phyloP scores from a whole-genome alignment of 2,113 vertebrate species.

The Panthera uncia region DNA sequence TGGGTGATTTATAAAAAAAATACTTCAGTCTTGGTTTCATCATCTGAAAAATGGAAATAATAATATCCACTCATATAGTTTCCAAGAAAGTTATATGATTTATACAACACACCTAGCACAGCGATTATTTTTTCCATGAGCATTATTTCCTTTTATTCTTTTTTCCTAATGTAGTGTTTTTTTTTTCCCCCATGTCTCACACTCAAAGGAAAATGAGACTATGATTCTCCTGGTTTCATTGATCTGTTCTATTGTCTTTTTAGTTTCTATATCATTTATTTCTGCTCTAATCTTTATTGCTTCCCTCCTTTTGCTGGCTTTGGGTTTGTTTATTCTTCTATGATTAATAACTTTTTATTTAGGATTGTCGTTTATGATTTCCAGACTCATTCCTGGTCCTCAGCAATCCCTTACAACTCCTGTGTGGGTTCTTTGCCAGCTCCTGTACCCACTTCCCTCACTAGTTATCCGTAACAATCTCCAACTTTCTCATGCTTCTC shows the following conservation, averaged over 20 bases:
- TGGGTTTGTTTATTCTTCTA: not conserved
- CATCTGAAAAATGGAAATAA: not conserved
- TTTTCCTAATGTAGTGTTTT: not conserved
- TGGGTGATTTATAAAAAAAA: not conserved
- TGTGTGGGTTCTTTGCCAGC: fast-evolving
- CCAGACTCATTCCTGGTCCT: not conserved
- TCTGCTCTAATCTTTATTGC: not conserved
- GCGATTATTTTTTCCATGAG: not conserved
- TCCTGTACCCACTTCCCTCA: not conserved
- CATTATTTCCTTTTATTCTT: not conserved
- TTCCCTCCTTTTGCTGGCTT: not conserved
- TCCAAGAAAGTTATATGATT: not conserved
- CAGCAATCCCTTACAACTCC: not conserved
- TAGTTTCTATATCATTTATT: not conserved
- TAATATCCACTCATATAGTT: not conserved
- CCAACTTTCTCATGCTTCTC: not conserved
- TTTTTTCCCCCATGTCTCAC: not conserved
- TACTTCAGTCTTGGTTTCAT: not conserved
- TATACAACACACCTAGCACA: not conserved
- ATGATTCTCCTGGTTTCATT: not conserved
- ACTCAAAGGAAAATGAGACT: not conserved
- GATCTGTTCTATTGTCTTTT: not conserved
- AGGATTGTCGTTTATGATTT: not conserved
- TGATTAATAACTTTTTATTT: not conserved
- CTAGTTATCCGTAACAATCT: too few relatives aligned